Evolutionary conservation across 2,113 vertebrate genomes (phyloP), one percentile per base, ranked within the genome.

Genomic region (Apaloderma vittatum): DNA sequence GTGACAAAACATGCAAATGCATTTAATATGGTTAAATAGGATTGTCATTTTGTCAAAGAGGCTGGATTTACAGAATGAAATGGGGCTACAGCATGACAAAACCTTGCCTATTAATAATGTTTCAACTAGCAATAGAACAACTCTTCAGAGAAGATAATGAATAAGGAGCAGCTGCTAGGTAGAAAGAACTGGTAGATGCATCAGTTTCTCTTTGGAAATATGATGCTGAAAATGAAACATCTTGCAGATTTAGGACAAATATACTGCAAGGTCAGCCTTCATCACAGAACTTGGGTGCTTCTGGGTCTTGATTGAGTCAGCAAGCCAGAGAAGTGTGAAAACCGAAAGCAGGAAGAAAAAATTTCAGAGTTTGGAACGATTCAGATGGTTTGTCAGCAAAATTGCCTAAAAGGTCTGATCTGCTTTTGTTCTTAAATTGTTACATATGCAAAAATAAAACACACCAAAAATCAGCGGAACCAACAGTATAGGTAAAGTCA

Each of bases 1-100:
- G 85, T 62, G 88, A 72, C 49, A 95, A 79, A 93, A 86, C 67
- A 75, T 80, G 78, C 71, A 93, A 51, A 84, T 78, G 67, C 63
- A 27, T 90, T 94, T 94, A 79, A 54, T 83, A 11, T 4, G 49
- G 21, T 61, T 88, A 83, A 95, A 74, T 55, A 36, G 67, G 54
- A 55, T 73, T 96, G 93, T 73, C 74, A 59, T 73, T 94, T 72
- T 91, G 77, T 90, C 88, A 88, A 14, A 90, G 12, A 76, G 82
- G 32, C 45, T 88, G 75, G 37, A 36, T 77, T 78, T 74, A 27
- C 57, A 55, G 65, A 80, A 59, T 20, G 32, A 55, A 83, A 32
- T 51, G 49, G 73, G 45, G 51, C 46, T 88, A 21, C 48, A 55
- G 59, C 54, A 12, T 2, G 51, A 67, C 67, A 80, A 71, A 90